Evolutionary conservation across 2,888 invertebrate genomes (phyloP), one percentile per base, ranked within the genome.

Genomic region (Acanthoscelides obtectus): DNA sequence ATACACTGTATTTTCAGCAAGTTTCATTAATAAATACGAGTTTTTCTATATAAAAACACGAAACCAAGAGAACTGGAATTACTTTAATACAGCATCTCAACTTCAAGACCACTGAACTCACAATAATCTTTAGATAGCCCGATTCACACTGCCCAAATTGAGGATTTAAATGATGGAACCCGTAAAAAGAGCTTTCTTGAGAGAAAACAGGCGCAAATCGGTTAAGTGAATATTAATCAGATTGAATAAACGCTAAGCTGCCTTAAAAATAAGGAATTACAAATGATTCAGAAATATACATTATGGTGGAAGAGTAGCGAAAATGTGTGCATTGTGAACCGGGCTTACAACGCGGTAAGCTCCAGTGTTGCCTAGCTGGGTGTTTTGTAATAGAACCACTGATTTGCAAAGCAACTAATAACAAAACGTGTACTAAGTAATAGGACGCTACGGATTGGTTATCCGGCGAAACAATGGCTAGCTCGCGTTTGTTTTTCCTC

Each of bases 21-120:
- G 68, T 70, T 64, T 71, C 64, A 66, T 22, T 71, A 74, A 75
- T 76, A 72, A 72, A 71, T 70, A 70, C 72, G 73, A 73, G 69
- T 73, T 76, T 73, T 74, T 72, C 67, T 22, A 68, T 67, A 69
- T 68, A 68, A 72, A 73, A 72, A 71, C 74, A 72, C 76, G 68
- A 69, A 71, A 45, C 5, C 71, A 71, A 72, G 73, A 72, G 70
- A 69, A 72, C 74, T 72, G 72, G 73, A 74, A 77, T 75, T 77
- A 75, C 75, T 75, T 77, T 74, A 74, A 75, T 75, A 75, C 77
- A 77, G 77, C 77, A 75, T 77, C 77, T 77, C 75, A 67, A 67
- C 22, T 67, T 20, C 72, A 75, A 77, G 77, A 77, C 77, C 77
- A 77, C 75, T 77, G 77, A 77, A 77, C 77, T 77, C 77, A 77